Evolutionary conservation across 2,797 vertebrate species (phyloP).

Genomic region (Coreius guichenoti): DNA sequence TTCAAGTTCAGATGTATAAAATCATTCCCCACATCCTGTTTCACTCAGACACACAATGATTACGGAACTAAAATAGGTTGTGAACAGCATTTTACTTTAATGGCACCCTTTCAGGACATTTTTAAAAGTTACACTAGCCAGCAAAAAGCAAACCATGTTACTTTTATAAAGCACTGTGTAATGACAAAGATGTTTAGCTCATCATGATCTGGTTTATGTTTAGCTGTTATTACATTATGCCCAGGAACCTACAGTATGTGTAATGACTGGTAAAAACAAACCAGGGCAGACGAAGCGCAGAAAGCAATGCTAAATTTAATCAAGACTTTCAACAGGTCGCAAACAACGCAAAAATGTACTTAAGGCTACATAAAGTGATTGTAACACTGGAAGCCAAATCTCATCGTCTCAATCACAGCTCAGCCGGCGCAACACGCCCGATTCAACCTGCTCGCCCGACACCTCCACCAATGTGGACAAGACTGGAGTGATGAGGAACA

Average conservation of each 20-base stretch:
- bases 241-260: background rate
- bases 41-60: background rate
- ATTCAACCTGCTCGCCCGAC: slow-evolving; percentile 59
- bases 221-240: background rate
- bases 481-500: slow-evolving; percentile 78
- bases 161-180: background rate
- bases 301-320: slow-evolving; percentile 25
- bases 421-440: slow-evolving; percentile 8
- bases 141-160: background rate
- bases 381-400: slow-evolving; percentile 7
- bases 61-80: background rate
- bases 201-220: background rate
- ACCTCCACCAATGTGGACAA: slow-evolving; percentile 74
- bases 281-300: background rate
- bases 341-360: background rate
- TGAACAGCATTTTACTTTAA: background rate
- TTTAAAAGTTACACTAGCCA: background rate
- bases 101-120: background rate
- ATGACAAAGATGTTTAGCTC: background rate
- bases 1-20: no score
- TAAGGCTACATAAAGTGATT: slow-evolving; percentile 23
- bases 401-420: slow-evolving; percentile 22
- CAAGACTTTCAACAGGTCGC: slow-evolving; percentile 12
- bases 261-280: background rate
- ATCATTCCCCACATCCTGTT: background rate